A percentile compares a stretch with the other conserved stretches of the same genome.
phyloP scores from a whole-genome alignment of 2,797 vertebrate species.

The Tragelaphus eurycerus region DNA sequence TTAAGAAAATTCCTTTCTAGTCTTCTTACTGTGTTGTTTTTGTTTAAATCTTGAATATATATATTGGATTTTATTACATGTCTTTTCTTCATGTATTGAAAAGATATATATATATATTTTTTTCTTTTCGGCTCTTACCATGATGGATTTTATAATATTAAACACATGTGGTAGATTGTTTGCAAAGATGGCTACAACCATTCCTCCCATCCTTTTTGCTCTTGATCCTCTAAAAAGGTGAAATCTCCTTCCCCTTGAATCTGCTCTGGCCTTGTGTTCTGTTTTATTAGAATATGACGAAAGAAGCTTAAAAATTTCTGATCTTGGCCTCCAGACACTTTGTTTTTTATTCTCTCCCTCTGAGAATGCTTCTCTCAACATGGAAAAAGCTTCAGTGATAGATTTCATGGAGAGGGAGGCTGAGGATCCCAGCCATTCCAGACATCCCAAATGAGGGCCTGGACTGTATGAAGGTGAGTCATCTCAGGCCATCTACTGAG shows the following conservation, averaged over 20 bases:
- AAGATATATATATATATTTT: neutral
- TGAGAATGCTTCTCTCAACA: neutral
- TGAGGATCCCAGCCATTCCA: neutral
- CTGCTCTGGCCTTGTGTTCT: neutral
- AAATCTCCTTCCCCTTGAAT: neutral
- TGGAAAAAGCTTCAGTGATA: neutral
- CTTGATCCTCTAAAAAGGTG: neutral
- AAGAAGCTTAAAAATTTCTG: neutral
- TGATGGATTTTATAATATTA: neutral
- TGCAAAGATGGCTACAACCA: neutral
- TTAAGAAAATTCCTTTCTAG: neutral
- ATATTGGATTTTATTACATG: neutral
- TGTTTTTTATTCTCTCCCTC: neutral
- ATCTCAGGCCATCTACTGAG: neutral
- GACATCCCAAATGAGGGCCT: neutral
- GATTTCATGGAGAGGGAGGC: neutral
- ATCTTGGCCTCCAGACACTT: neutral
- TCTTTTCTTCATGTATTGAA: neutral
- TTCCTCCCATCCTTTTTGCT: neutral
- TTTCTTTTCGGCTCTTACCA: neutral
- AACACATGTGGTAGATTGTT: neutral
- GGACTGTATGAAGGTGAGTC: neutral
- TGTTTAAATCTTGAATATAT: neutral
- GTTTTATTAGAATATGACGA: neutral
- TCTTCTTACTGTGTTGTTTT: neutral